A percentile compares a stretch with the other conserved stretches of the same genome.
These are phyloP conservation scores for Orthosia gothica DNA, from an alignment of 2,888 invertebrate genomes.

Conservation along the genomic window DNA sequence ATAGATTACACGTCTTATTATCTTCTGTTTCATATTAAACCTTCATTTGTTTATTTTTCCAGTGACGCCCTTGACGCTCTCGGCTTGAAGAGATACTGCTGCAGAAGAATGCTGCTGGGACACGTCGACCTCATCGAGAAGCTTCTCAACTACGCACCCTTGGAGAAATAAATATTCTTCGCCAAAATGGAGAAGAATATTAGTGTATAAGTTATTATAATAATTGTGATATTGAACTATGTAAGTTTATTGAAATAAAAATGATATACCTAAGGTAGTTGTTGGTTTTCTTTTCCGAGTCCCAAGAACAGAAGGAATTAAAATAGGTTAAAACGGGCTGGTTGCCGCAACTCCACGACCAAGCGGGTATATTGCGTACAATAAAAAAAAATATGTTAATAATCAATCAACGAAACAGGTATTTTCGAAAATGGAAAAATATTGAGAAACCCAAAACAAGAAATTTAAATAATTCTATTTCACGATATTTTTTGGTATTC, in stretches of 20 bases:
- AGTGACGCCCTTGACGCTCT: constrained; percentile 99
- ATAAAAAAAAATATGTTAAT: too few species aligned
- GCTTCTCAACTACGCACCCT: constrained; percentile 99
- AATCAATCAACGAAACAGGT: not conserved
- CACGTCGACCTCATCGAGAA: constrained; percentile 99
- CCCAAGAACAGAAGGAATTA: not conserved
- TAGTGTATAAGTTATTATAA: constrained; percentile 41
- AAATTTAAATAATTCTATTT: too few species aligned
- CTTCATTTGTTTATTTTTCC: constrained; percentile 70
- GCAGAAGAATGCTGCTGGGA: constrained; percentile 99
- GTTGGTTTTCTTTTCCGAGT: not conserved
- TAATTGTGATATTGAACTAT: constrained; percentile 57
- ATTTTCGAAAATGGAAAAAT: too few species aligned
- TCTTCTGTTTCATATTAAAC: too few species aligned
- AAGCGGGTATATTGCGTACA: too few species aligned
- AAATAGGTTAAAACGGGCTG: too few species aligned
- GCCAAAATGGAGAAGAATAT: constrained; percentile 13
- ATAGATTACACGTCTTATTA: too few species aligned
- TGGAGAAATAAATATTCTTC: constrained; percentile 95
- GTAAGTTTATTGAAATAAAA: constrained; percentile 49
- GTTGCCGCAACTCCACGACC: too few species aligned
- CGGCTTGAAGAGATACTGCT: constrained; percentile 99
- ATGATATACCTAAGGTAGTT: not conserved
- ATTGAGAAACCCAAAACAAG: too few species aligned
- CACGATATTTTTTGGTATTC: too few species aligned